Base-by-base conservation (phyloP, 2,797 vertebrate genomes). In the Channa striata region DNA sequence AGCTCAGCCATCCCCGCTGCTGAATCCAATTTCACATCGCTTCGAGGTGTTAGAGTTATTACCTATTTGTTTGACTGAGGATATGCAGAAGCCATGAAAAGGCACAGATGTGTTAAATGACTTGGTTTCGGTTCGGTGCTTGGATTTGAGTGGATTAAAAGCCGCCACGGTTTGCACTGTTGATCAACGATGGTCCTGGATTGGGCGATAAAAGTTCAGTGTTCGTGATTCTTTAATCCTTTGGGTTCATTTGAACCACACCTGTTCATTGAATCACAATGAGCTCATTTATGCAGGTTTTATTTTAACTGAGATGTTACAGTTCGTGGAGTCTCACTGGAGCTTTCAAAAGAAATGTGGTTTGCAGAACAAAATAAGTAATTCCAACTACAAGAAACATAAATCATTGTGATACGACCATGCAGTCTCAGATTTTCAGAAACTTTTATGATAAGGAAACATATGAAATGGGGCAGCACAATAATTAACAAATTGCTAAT, bases 21-120 rank as follows among this genome's bases (percentile, higher is more conserved):
- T 84, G 75, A 59, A 81, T 80, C 72, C 69, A 74, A 87, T 82
- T 87, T 71, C 90, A 88, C 91, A 72, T 89, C 67, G 57, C 87
- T 81, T 57, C 78, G 56, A 91, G 87, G 92, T 91, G 90, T 88
- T 54, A 80, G 83, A 90, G 84, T 78, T 88, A 60, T 77, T 87
- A 88, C 86, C 89, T 91, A 75, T 88, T 89, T 93, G 92, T 92
- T 91, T 86, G 89, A 64, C 62, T 74, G 90, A 89, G 89, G 89
- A 92, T 89, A 91, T 91, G 92, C 91, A 90, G 83, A 82, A 91
- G 88, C 80, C 88, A 33, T 46, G 43, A 58, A 62, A 73, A 43
- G n/a, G 67, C 80, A 71, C 59, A 13, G 74, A 71, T 37, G 89
- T 91, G 90, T 85, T 88, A 89, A 86, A 73, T 66, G 87, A 87